Conservation (phyloP, 2,113 vertebrate genomes). For the Pungitius pungitius region DNA sequence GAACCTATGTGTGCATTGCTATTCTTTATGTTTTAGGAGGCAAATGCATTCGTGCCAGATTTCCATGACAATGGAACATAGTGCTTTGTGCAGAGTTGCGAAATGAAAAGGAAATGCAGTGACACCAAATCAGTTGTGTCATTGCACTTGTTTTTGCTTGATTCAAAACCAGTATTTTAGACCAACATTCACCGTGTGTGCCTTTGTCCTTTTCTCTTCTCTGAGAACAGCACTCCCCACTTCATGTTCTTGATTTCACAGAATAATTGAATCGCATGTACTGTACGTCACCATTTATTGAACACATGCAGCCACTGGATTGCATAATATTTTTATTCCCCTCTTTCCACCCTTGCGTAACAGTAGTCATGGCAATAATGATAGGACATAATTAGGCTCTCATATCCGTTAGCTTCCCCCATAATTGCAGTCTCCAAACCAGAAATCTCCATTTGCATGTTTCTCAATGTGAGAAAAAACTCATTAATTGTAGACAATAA, state of each 20-base stretch:
- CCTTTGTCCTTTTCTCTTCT: slow-evolving; percentile 11
- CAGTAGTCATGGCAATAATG: slow-evolving; percentile 76
- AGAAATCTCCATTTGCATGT: slow-evolving; percentile 79
- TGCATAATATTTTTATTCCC: slow-evolving; percentile 51
- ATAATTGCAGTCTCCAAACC: slow-evolving; percentile 76
- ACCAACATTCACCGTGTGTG: slow-evolving; percentile 41
- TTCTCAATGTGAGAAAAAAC: slow-evolving; percentile 76
- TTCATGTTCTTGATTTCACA: not conserved
- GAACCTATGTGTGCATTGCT: slow-evolving; percentile 7
- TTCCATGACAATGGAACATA: slow-evolving; percentile 65
- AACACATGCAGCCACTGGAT: too few species aligned
- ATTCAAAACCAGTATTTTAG: slow-evolving; percentile 55
- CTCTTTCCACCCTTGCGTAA: slow-evolving; percentile 47
- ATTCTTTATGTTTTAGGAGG: slow-evolving; percentile 34
- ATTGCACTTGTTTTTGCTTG: slow-evolving; percentile 51
- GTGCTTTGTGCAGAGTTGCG: slow-evolving; percentile 68
- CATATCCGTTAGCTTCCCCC: slow-evolving; percentile 71
- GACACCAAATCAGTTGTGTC: slow-evolving; percentile 49
- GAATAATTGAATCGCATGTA: slow-evolving; percentile 2
- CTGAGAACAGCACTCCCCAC: not conserved
- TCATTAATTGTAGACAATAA: slow-evolving; percentile 81
- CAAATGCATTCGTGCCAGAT: slow-evolving; percentile 39
- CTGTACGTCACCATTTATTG: slow-evolving; percentile 7
- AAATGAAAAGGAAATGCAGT: slow-evolving; percentile 13
- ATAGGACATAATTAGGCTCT: slow-evolving; percentile 76